Evolutionary conservation across 2,888 invertebrate genomes (phyloP), one percentile per base, ranked within the genome.

Genomic region (Phaonia tiefii): DNA sequence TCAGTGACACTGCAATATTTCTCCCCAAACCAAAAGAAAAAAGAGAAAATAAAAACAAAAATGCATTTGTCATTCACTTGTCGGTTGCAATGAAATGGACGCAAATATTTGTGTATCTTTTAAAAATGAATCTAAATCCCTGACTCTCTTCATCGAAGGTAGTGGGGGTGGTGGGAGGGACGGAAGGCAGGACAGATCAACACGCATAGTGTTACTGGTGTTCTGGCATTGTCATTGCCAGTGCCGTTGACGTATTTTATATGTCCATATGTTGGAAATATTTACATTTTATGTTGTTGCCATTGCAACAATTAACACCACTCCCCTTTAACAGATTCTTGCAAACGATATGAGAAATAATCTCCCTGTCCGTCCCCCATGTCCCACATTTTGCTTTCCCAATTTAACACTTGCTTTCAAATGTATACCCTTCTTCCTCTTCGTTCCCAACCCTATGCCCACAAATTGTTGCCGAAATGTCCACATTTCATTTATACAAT

Each of bases 21-120:
- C 8, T 31, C 8, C 31, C 31, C 3, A 31, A 31, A 31, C 3
- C 31, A 31, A 31, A 31, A 31, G 4, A 31, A 8, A 31, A 31
- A 31, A 31, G 8, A 31, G 31, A 31, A 31, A 3, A 8, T 31
- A 31, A 5, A 2, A 2, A 11, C 17, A 42, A 75, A 31, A 77
- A 42, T 77, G 74, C 67, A 80, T 77, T 80, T 66, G 37, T 63
- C 67, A 58, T 58, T 60, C 51, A 69, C 39, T 69, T 69, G 69
- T 69, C 69, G 54, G 15, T 54, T 42, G 22, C 69, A 56, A 72
- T 10, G 31, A 31, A 31, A 31, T 31, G 31, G 31, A 31, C 31
- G 8, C 31, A 31, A 31, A 37, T 66, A 42, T 49, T 63, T 15
- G 63, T 37, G 17, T 74, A 66, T 74, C 66, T 80, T 58, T 63